A percentile compares a stretch with the other conserved stretches of the same genome.
Conservation (phyloP, 2,797 vertebrate genomes). For the Typhlichthys eigenmanni region DNA sequence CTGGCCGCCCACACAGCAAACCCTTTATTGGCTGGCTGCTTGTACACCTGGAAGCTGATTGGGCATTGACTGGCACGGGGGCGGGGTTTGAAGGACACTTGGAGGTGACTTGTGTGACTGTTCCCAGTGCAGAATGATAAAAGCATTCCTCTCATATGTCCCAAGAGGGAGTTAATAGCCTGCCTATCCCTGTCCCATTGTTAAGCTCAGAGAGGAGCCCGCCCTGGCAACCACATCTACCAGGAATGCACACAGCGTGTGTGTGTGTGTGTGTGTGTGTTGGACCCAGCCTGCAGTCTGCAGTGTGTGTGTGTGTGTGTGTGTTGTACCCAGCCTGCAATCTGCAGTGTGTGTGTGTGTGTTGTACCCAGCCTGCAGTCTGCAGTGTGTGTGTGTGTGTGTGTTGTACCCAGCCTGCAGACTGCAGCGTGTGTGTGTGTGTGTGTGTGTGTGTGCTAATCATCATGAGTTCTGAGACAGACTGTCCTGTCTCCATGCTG, state of each 20-base stretch:
- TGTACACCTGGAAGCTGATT: conserved; percentile 33
- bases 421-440: too few species aligned
- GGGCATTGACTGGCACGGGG: conserved; percentile 19
- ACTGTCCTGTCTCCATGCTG: too few species aligned
- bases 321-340: too few species aligned
- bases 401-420: too few species aligned
- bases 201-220: conserved; percentile 13
- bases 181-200: conserved; percentile 29
- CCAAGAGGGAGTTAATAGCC: conserved; percentile 32
- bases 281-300: neutral
- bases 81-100: conserved; percentile 6
- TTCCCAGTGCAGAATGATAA: conserved; percentile 23
- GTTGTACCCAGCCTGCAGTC: too few species aligned
- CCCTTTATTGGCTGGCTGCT: conserved; percentile 40
- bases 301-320: conserved; percentile 5
- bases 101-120: conserved; percentile 36
- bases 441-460: too few species aligned
- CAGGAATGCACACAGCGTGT: conserved; percentile 25
- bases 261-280: too few species aligned
- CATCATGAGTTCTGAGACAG: too few species aligned
- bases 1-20: conserved; percentile 11
- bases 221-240: conserved; percentile 8
- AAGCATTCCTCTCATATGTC: conserved; percentile 49
- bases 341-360: too few species aligned
- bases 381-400: neutral